A percentile compares a stretch with the other conserved stretches of the same genome.
These are phyloP conservation scores for Epinotia brunnichana DNA, from an alignment of 2,888 invertebrate species.

Conservation along the genomic window DNA sequence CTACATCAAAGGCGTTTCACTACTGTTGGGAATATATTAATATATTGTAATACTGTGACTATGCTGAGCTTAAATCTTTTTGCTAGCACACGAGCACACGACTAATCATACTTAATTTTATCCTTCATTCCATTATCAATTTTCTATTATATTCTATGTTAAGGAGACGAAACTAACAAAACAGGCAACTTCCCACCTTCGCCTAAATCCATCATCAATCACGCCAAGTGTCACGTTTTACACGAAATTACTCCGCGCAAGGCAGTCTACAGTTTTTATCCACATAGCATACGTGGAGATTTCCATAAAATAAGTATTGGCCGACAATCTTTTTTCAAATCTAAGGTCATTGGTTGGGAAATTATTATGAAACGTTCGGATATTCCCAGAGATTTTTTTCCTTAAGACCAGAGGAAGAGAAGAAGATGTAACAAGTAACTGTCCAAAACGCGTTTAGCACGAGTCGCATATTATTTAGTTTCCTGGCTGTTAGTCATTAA, in stretches of 20 bases:
- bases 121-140: no score
- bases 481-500: conserved; percentile 11
- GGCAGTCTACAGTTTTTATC: not conserved
- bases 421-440: conserved; percentile 13
- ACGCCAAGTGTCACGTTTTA: not conserved
- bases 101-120: no score
- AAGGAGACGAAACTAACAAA: no score
- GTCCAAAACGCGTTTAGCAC: conserved; percentile 13
- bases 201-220: not conserved
- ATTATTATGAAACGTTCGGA: conserved; percentile 24
- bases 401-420: not conserved
- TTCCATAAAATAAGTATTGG: not conserved
- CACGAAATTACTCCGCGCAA: not conserved
- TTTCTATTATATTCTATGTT: no score
- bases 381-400: conserved; percentile 25
- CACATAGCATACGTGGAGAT: not conserved
- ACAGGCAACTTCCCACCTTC: no score
- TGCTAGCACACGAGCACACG: no score
- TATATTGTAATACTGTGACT: no score
- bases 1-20: no score
- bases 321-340: conserved; percentile 7
- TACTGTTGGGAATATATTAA: no score
- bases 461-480: conserved; percentile 5
- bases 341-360: conserved; percentile 15
- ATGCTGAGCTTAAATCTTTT: no score